phyloP scores from a whole-genome alignment of 1,140 invertebrate genomes.

The Drosophila kurseongensis region DNA sequence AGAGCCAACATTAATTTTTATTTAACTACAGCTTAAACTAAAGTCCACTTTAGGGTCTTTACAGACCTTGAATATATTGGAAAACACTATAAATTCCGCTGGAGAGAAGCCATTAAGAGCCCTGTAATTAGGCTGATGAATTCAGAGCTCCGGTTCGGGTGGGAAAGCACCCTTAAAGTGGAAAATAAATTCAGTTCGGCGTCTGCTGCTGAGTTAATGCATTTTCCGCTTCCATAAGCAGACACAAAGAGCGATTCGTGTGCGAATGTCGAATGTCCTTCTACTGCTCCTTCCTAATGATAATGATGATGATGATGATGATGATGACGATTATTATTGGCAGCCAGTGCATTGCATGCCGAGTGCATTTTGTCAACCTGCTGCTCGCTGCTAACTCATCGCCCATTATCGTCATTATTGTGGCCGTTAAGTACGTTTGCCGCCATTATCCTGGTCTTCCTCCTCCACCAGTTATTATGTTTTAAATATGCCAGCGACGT shows the following conservation, averaged over 20 bases:
- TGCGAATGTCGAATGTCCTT: slow-evolving; percentile 25
- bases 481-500: slow-evolving; percentile 67
- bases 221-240: slow-evolving; percentile 44
- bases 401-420: slow-evolving; percentile 81
- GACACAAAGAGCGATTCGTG: slow-evolving; percentile 45
- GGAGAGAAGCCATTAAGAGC: slow-evolving; percentile 16
- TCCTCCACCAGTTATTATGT: slow-evolving; percentile 42
- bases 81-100: slow-evolving; percentile 16
- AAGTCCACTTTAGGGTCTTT: background rate
- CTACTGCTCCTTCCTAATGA: slow-evolving; percentile 11
- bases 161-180: slow-evolving; percentile 5
- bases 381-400: slow-evolving; percentile 46
- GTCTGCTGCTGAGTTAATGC: slow-evolving; percentile 38
- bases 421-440: slow-evolving; percentile 76
- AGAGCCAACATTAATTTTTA: background rate
- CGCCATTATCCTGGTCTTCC: slow-evolving; percentile 51
- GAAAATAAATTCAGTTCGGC: slow-evolving; percentile 38
- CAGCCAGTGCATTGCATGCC: slow-evolving; percentile 57
- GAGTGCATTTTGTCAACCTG: slow-evolving; percentile 76
- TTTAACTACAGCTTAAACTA: slow-evolving; percentile 10
- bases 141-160: slow-evolving; percentile 4
- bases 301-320: slow-evolving; percentile 41
- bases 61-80: background rate
- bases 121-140: slow-evolving; percentile 32
- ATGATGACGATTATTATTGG: slow-evolving; percentile 72